Percentiles rank a stretch among this genome's conserved stretches.
Evolutionary conservation across 2,888 invertebrate species (phyloP).

Genomic region (Colostygia pectinataria): DNA sequence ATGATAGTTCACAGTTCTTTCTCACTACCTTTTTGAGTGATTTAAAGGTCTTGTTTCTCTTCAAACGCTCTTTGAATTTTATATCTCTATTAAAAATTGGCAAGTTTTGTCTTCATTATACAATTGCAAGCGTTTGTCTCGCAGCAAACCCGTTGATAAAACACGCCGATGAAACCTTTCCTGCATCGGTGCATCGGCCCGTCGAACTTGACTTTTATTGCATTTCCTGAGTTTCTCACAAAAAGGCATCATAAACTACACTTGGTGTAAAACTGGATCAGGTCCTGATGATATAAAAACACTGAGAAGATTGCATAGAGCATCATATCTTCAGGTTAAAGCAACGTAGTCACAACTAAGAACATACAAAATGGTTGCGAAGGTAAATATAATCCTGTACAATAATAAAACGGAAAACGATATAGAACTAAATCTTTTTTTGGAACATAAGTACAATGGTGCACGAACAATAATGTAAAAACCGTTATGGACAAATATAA

Average conservation of each 20-base stretch:
- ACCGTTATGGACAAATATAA: too few relatives aligned
- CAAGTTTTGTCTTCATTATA: too few relatives aligned
- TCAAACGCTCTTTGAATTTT: too few relatives aligned
- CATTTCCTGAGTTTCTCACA: constrained; percentile 69
- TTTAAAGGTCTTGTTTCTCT: too few relatives aligned
- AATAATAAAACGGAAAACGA: too few relatives aligned
- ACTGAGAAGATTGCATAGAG: constrained; percentile 23
- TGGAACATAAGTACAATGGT: too few relatives aligned
- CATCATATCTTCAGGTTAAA: constrained; percentile 59
- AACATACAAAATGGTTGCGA: constrained; percentile 65
- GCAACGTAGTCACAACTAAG: constrained; percentile 60
- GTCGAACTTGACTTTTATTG: constrained; percentile 72
- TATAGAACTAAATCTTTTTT: too few relatives aligned
- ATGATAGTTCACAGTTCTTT: too few relatives aligned
- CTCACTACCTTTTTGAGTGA: too few relatives aligned
- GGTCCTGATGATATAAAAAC: constrained; percentile 59
- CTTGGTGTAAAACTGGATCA: constrained; percentile 59
- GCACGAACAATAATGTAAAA: too few relatives aligned
- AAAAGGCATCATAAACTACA: constrained; percentile 40
- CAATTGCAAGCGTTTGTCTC: neutral
- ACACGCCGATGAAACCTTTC: constrained; percentile 41
- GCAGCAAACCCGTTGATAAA: constrained; percentile 37
- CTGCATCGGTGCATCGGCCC: constrained; percentile 56
- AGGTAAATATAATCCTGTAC: constrained; percentile 50
- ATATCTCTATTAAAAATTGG: too few relatives aligned